Evolutionary conservation across 2,113 vertebrate species (phyloP).

Genomic region (Notarius quadriscutis): DNA sequence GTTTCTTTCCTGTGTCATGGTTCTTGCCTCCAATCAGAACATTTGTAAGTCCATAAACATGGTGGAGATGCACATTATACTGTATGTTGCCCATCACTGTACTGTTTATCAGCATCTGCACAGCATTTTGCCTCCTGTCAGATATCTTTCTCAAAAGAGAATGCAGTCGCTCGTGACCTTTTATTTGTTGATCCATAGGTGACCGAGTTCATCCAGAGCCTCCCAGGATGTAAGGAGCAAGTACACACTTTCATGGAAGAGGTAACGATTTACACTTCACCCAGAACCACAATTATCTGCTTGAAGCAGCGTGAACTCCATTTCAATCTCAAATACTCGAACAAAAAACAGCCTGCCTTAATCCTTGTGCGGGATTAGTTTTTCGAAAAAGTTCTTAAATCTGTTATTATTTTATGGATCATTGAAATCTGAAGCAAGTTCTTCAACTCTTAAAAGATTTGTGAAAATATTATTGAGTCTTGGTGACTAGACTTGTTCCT

Average conservation of each 20-base stretch:
- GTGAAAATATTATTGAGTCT: background rate
- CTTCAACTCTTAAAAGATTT: background rate
- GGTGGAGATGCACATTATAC: background rate
- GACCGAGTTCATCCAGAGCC: slow-evolving; percentile 82
- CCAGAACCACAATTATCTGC: background rate
- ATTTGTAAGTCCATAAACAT: background rate
- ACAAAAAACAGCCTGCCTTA: background rate
- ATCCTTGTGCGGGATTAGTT: background rate
- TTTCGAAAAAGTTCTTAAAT: background rate
- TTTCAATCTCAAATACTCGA: background rate
- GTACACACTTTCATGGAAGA: slow-evolving; percentile 86
- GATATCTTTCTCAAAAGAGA: background rate
- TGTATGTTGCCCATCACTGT: background rate
- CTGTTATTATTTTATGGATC: background rate
- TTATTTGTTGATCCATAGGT: slow-evolving; percentile 62
- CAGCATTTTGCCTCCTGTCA: background rate
- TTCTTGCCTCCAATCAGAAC: background rate
- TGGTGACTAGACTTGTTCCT: background rate
- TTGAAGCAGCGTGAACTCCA: slow-evolving; percentile 2
- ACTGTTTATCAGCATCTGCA: background rate
- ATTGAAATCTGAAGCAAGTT: background rate
- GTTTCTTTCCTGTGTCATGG: background rate
- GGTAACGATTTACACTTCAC: slow-evolving; percentile 63
- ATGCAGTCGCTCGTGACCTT: too few species aligned
- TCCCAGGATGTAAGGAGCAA: slow-evolving; percentile 84